These are phyloP conservation scores for Oligia latruncula DNA, from an alignment of 2,888 invertebrate species.

Conservation along the genomic window DNA sequence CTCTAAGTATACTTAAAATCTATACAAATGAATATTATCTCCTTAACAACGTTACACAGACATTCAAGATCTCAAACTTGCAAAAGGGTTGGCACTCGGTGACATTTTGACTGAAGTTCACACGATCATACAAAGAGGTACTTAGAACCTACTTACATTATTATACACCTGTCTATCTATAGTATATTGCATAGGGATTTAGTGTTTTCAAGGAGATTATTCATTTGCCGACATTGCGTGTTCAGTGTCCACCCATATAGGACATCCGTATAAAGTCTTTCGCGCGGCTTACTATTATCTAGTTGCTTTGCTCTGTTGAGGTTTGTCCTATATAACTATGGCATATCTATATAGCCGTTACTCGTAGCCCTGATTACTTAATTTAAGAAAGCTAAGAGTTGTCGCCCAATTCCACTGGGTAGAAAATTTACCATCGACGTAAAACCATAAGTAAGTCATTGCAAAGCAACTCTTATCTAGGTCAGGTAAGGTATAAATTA, in stretches of 20 bases:
- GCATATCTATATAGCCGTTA: background rate
- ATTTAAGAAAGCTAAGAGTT: background rate
- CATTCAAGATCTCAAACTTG: conserved; percentile 95
- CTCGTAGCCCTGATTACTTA: background rate
- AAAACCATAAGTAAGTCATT: background rate
- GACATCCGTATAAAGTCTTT: background rate
- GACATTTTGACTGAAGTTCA: conserved; percentile 98
- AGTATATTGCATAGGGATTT: background rate
- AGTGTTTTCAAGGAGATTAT: background rate
- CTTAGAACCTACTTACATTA: conserved; percentile 3
- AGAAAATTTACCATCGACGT: background rate
- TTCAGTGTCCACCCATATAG: background rate
- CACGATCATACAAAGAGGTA: conserved; percentile 95
- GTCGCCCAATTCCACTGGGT: too few relatives aligned
- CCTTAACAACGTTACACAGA: conserved; percentile 82
- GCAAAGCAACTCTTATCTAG: background rate
- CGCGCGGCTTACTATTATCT: background rate
- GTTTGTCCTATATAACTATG: background rate
- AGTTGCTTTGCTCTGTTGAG: background rate
- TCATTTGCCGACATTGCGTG: background rate
- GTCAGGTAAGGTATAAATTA: background rate
- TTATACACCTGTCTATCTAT: too few relatives aligned
- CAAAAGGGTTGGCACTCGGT: conserved; percentile 97
- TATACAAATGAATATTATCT: conserved; percentile 23
- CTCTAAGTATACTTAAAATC: too few relatives aligned